Evolutionary conservation across 2,113 vertebrate species (phyloP), one percentile per base, ranked within the genome.

Genomic region (Lanius collurio): DNA sequence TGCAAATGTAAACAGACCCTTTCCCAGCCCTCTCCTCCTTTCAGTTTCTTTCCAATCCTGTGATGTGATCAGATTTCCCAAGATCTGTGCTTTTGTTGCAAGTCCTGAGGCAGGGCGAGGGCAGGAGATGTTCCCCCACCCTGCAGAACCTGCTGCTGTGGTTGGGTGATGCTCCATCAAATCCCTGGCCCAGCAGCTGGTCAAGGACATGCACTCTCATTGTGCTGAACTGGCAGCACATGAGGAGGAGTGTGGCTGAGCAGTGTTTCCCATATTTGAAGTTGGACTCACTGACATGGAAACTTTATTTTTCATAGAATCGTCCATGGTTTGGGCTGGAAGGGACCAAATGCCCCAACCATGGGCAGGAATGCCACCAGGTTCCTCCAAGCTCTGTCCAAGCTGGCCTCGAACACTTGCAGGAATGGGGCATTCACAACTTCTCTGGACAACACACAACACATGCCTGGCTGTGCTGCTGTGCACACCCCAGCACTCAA

Each of bases 1-100:
- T 85, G 81, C 78, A 93, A 96, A 95, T 79, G 90, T 96, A 97
- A 98, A 97, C 73, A 27, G 91, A 97, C 49, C 83, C 50, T 78
- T 92, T 96, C 71, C 84, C 93, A 92, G 75, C 59, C 73, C 44
- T 86, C 75, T 77, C n/a, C 71, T 81, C 71, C 74, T 50, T 86
- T 73, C 9, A 0, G 35, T 53, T 89, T 69, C 41, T 57, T 94
- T 68, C 70, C 83, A 95, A 41, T 1, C 16, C 56, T 59, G 74
- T 80, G 93, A 84, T 3, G 5, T 11, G 47, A 62, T 53, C 27
- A 7, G 17, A 46, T 94, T 85, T 63, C 92, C 87, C 49, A 69
- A 65, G 70, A 17, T 68, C 18, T 13, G n/a, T 62, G 55, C 14
- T 82, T 65, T 8, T 6, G 6, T 24, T 49, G 57, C 11, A 44